Base-by-base conservation (phyloP, 2,888 invertebrate genomes). In the Folsomia candida region DNA sequence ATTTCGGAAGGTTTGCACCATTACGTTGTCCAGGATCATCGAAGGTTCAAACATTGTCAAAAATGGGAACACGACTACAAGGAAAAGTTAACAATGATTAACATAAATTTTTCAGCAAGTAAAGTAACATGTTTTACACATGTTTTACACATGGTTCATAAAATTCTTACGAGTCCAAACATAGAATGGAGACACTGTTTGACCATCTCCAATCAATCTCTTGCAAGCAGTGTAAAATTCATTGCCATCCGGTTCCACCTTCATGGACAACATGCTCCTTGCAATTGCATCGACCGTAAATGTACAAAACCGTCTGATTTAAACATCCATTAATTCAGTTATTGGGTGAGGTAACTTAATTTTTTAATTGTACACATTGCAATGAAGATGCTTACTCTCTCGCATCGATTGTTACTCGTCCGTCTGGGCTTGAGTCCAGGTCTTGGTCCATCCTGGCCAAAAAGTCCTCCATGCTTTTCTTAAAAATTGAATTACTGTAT, bases 91-190 rank as follows among this genome's bases (percentile, higher is more conserved):
- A 70, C 47, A 22, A 47, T 64, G 11, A n/a, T n/a, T n/a, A n/a
- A n/a, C n/a, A n/a, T n/a, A 68, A 68, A 64, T 57, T 14, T 37
- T 54, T 54, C 22, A 54, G n/a, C n/a, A 18, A 54, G 11, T 54
- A 18, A 6, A 20, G n/a, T 54, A 54, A 54, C n/a, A 4, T 54
- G 47, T 18, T 47, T 47, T 11, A 47, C 9, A 47, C 47, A n/a
- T n/a, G n/a, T n/a, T n/a, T n/a, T n/a, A n/a, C n/a, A n/a, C n/a
- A n/a, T n/a, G n/a, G n/a, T n/a, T n/a, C n/a, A n/a, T n/a, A n/a
- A n/a, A n/a, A n/a, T n/a, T n/a, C 75, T 73, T 75, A 80, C 80
- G 68, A 54, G 80, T 70, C 25, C 77, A 68, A 28, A 72, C 70
- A 54, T 71, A 77, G 62, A 79, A 29, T n/a, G 73, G 59, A 57